These are phyloP conservation scores for Hermaeophaga mercurialis DNA, from an alignment of 2,888 invertebrate genomes.

Conservation along the genomic window DNA sequence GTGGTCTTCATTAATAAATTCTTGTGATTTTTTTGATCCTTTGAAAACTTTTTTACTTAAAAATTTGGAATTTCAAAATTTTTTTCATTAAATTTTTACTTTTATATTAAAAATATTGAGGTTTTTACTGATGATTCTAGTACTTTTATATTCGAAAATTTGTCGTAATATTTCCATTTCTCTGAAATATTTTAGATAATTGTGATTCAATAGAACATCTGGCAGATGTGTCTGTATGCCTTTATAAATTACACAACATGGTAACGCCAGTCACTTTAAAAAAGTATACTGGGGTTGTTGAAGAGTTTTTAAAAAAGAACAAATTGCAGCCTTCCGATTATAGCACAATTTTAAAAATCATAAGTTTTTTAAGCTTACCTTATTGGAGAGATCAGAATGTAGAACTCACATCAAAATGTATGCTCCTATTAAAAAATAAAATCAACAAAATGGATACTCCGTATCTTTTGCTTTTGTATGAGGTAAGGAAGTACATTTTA, in stretches of 20 bases:
- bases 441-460: constrained; percentile 52
- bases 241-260: constrained; percentile 56
- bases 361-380: constrained; percentile 58
- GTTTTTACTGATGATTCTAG: too few species aligned
- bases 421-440: constrained; percentile 53
- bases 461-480: constrained; percentile 55
- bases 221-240: constrained; percentile 58
- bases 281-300: constrained; percentile 53
- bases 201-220: constrained; percentile 55
- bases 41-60: too few species aligned
- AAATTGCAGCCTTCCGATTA: constrained; percentile 45
- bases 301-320: constrained; percentile 49
- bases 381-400: constrained; percentile 57
- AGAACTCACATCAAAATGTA: constrained; percentile 51
- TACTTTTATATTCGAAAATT: too few species aligned
- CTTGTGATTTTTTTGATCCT: too few species aligned
- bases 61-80: too few species aligned
- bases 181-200: constrained; percentile 48
- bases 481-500: constrained; percentile 45
- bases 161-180: too few species aligned
- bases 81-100: too few species aligned
- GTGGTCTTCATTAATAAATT: too few species aligned
- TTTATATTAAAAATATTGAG: too few species aligned
- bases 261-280: constrained; percentile 53
- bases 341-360: constrained; percentile 48